Evolutionary conservation across 2,797 vertebrate species (phyloP).

Genomic region (Falco rusticolus): DNA sequence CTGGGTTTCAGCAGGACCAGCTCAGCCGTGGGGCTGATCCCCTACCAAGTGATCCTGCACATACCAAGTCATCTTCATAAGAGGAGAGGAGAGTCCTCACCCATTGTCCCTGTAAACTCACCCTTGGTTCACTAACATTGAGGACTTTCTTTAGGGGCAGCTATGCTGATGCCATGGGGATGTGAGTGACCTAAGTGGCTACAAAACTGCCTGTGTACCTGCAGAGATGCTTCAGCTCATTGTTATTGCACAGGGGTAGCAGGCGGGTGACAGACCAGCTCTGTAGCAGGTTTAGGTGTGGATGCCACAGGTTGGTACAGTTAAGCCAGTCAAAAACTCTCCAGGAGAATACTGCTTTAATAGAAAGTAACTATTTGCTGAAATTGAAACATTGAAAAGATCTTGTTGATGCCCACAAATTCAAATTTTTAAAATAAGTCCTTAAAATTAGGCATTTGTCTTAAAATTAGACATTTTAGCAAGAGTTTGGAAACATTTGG

Average conservation of each 20-base stretch:
- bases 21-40: not conserved
- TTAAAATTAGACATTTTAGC: not conserved
- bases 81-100: not conserved
- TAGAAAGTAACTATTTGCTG: not conserved
- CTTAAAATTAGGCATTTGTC: not conserved
- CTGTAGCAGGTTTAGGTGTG: not conserved
- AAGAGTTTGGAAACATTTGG: not conserved
- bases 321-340: not conserved
- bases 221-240: not conserved
- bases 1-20: not conserved
- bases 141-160: not conserved
- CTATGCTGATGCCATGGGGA: not conserved
- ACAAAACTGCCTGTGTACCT: not conserved
- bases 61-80: not conserved
- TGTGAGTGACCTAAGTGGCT: not conserved
- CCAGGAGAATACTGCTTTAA: not conserved
- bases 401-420: not conserved
- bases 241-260: not conserved
- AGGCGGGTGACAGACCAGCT: not conserved
- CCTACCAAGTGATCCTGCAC: not conserved
- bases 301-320: not conserved
- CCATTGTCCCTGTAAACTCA: not conserved
- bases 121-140: not conserved
- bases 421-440: not conserved
- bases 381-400: not conserved